These are phyloP conservation scores for Xiphophorus birchmanni DNA, from an alignment of 2,797 vertebrate genomes.

Conservation along the genomic window DNA sequence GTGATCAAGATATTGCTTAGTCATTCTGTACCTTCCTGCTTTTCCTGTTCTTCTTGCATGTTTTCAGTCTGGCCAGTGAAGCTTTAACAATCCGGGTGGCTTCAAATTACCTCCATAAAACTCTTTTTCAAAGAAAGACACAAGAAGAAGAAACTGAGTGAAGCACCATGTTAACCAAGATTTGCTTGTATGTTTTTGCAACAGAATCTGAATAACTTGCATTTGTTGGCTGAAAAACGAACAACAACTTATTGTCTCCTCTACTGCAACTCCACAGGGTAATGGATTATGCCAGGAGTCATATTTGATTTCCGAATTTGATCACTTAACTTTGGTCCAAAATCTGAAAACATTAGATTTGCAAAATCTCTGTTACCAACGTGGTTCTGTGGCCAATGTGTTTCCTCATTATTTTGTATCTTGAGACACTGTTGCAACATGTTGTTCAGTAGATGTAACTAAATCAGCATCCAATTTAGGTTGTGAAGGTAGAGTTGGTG, in stretches of 20 bases:
- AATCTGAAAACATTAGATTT: background rate
- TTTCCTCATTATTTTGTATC: background rate
- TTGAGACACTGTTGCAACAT: background rate
- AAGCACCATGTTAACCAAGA: background rate
- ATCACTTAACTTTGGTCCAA: background rate
- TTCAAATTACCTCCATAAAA: background rate
- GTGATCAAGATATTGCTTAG: background rate
- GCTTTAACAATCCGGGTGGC: background rate
- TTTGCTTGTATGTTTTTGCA: background rate
- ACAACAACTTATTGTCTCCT: background rate
- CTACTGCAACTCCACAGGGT: background rate
- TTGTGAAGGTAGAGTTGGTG: background rate
- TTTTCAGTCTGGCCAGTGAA: background rate
- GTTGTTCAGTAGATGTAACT: background rate
- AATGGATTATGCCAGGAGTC: background rate
- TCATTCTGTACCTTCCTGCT: background rate
- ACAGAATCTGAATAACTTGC: background rate
- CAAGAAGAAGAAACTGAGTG: background rate
- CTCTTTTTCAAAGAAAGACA: background rate
- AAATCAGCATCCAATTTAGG: background rate
- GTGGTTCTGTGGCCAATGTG: background rate
- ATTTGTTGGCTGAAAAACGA: background rate
- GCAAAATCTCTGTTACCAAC: too few relatives aligned
- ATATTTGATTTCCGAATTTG: background rate
- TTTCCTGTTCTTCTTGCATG: background rate